A percentile compares a stretch with the other conserved stretches of the same genome.
phyloP scores from a whole-genome alignment of 2,797 vertebrate genomes.

The Perodicticus potto region DNA sequence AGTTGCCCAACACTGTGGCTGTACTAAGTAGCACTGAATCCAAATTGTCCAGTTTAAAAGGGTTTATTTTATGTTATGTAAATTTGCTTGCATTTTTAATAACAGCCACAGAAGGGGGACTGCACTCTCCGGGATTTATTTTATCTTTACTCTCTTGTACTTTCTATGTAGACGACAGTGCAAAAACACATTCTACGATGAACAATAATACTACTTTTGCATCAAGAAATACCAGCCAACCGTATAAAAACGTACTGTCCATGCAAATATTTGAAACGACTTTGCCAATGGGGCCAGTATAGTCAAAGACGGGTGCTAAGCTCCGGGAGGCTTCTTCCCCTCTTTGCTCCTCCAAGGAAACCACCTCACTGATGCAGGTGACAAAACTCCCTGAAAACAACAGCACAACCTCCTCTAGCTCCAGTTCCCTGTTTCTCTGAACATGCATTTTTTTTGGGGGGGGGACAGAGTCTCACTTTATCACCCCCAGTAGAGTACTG shows the following conservation, averaged over 20 bases:
- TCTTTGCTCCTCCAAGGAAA: not conserved
- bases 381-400: not conserved
- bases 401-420: not conserved
- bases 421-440: not conserved
- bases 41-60: not conserved
- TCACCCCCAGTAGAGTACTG: too few species aligned
- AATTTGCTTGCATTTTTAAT: slow-evolving; percentile 3
- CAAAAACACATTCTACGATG: not conserved
- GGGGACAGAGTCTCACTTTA: too few species aligned
- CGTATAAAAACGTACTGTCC: not conserved
- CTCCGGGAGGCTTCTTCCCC: not conserved
- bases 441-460: not conserved
- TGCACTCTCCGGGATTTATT: not conserved
- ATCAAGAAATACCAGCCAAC: not conserved
- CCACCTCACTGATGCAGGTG: not conserved
- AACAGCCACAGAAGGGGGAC: not conserved
- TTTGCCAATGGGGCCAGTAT: not conserved
- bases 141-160: not conserved
- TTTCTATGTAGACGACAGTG: not conserved
- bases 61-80: not conserved
- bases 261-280: not conserved
- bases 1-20: not conserved
- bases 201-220: not conserved
- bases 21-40: not conserved
- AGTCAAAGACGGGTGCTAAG: not conserved